phyloP scores from a whole-genome alignment of 2,113 vertebrate genomes.

The Oxyruncus cristatus region DNA sequence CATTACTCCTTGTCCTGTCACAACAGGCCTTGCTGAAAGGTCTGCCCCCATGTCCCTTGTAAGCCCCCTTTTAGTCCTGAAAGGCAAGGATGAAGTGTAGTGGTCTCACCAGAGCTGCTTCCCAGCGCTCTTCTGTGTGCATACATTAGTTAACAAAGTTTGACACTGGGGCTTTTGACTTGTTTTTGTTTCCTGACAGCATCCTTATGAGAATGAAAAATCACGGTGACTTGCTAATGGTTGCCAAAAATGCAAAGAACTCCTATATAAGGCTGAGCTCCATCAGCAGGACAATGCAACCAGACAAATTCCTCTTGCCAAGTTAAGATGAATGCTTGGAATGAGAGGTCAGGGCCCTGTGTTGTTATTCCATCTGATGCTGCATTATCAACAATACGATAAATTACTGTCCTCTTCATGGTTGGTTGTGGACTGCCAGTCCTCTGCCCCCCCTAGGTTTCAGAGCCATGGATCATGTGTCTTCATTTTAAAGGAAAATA shows the following conservation, averaged over 20 bases:
- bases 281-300: not conserved
- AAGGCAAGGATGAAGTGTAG: rapidly evolving
- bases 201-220: not conserved
- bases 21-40: not conserved
- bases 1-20: not conserved
- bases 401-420: not conserved
- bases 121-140: rapidly evolving
- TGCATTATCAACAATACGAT: not conserved
- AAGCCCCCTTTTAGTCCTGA: not conserved
- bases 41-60: not conserved
- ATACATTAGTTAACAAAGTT: not conserved
- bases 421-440: not conserved
- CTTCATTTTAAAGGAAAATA: not conserved
- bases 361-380: not conserved
- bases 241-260: not conserved
- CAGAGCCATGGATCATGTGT: not conserved
- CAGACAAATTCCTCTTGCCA: not conserved
- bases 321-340: not conserved
- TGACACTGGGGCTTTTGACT: not conserved
- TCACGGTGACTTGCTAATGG: not conserved
- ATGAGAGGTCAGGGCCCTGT: not conserved
- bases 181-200: constrained; percentile 12
- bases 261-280: not conserved
- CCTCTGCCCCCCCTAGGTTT: not conserved
- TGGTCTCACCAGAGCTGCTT: not conserved